Conservation (phyloP, 23 tunicate species). For the Ascidia mentula region DNA sequence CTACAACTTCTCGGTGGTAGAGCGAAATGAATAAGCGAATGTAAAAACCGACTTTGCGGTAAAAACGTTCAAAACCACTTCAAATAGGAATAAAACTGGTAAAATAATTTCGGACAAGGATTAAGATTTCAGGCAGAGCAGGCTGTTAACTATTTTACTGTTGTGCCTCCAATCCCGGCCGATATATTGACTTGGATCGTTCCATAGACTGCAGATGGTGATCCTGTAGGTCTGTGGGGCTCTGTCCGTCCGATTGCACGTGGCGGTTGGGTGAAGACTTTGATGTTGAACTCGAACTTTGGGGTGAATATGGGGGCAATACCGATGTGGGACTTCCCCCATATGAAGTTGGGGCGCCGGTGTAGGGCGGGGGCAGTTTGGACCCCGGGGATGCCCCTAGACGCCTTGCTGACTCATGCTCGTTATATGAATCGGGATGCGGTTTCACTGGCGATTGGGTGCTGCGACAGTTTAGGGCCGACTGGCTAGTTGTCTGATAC, state of each 20-base stretch:
- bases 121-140: no score
- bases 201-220: no score
- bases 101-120: no score
- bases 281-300: neutral
- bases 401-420: neutral
- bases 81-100: no score
- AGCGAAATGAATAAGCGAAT: no score
- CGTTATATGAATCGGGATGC: neutral
- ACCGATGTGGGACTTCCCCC: constrained; percentile 7
- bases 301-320: constrained; percentile 5
- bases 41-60: no score
- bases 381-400: neutral
- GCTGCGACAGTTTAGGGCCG: neutral
- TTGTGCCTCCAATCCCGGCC: neutral
- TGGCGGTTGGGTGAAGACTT: neutral
- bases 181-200: neutral
- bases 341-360: neutral
- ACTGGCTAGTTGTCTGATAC: neutral
- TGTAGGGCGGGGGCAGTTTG: constrained; percentile 16
- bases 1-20: no score
- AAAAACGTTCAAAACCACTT: no score
- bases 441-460: neutral
- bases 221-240: neutral
- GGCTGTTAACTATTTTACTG: no score
- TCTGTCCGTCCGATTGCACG: neutral